A percentile compares a stretch with the other conserved stretches of the same genome.
Evolutionary conservation across 2,888 invertebrate species (phyloP).

Genomic region (Hirtodrosophila confusa): DNA sequence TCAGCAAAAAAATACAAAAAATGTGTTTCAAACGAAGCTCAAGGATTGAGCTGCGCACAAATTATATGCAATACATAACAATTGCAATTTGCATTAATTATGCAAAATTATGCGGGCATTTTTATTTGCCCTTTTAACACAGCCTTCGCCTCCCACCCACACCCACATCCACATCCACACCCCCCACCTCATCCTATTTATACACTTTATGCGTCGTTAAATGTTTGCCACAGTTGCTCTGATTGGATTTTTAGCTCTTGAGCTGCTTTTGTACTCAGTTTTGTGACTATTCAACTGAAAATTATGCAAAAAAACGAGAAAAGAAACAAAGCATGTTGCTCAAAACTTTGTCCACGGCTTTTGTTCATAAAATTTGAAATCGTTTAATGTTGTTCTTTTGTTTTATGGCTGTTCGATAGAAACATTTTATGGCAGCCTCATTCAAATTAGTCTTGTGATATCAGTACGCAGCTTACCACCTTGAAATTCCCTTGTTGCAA

Average conservation of each 20-base stretch:
- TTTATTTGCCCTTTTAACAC: constrained; percentile 32
- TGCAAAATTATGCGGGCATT: constrained; percentile 53
- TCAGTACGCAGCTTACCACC: constrained; percentile 17
- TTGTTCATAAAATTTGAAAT: constrained; percentile 20
- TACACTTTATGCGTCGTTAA: constrained; percentile 68
- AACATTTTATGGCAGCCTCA: neutral
- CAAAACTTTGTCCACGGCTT: constrained; percentile 19
- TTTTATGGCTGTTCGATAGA: constrained; percentile 20
- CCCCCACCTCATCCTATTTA: constrained; percentile 35
- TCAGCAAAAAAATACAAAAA: constrained; percentile 12
- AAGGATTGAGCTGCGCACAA: constrained; percentile 20
- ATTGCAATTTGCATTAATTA: constrained; percentile 62
- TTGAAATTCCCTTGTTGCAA: constrained; percentile 1
- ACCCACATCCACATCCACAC: neutral
- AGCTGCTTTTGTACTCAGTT: constrained; percentile 32
- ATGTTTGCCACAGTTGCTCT: constrained; percentile 38
- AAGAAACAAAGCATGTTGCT: constrained; percentile 6
- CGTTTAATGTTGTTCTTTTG: constrained; percentile 22
- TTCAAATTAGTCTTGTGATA: constrained; percentile 13
- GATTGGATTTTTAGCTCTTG: constrained; percentile 20
- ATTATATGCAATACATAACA: constrained; percentile 38
- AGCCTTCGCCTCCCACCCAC: constrained; percentile 4
- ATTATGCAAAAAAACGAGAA: constrained; percentile 49
- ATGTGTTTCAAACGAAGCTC: constrained; percentile 20
- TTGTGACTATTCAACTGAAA: constrained; percentile 55